Evolutionary conservation across 2,797 vertebrate species (phyloP), one percentile per base, ranked within the genome.

Genomic region (Tangara arthus): DNA sequence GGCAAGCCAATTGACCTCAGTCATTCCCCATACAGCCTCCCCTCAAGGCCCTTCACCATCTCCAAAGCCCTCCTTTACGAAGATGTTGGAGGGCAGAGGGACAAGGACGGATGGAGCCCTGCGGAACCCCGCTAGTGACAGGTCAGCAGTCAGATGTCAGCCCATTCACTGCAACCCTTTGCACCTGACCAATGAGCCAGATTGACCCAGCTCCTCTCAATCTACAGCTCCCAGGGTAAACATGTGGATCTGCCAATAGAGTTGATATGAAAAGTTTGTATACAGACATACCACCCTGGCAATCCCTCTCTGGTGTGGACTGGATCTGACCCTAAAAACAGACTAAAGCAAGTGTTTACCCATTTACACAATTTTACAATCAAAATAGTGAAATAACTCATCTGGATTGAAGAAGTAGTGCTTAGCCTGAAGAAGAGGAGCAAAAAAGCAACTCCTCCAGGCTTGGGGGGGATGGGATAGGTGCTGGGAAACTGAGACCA

Each of bases 261-360:
- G 9, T 64, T 72, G n/a, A 10, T 49, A 61, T 13, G 27, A 70
- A 28, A 71, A 39, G 16, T 53, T 59, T 69, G 16, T 24, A 47
- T 26, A 22, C 9, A 32, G 42, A 47, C 12, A 15, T 27, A 61
- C 4, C 23, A 10, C 4, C 17, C 22, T 60, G 18, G 30, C 15
- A 60, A 85, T 46, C 22, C 7, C 14, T 73, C 42, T 56, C 49
- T 5, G 1, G 1, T 22, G 55, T 18, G 41, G 53, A 49, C 39
- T 63, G 60, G 22, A 64, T 41, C 27, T 55, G 75, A 93, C 18
- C 28, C 32, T 28, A 35, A 32, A 32, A 56, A 61, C 5, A 85
- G 26, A 42, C 18, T 87, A 89, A 91, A 52, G 30, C n/a, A 80
- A 85, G 55, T 60, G 46, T 95, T 95, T 93, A 78, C 14, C 22